Conservation (phyloP, 2,797 vertebrate genomes). For the Nasua narica region DNA sequence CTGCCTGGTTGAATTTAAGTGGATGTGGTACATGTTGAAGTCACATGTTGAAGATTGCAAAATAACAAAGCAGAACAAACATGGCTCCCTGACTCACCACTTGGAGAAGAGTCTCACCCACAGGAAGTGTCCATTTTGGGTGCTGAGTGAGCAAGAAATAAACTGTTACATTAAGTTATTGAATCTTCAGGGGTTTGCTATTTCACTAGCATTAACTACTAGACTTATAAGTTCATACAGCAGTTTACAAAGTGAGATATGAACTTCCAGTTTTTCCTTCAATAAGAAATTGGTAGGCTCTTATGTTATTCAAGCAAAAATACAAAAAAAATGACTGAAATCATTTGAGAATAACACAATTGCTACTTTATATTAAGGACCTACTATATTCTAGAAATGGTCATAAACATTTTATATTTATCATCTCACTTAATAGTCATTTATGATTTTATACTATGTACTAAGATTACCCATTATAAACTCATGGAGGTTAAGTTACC, state of each 20-base stretch:
- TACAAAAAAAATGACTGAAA: neutral
- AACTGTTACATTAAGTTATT: neutral
- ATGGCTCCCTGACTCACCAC: neutral
- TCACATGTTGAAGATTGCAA: neutral
- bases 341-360: neutral
- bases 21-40: neutral
- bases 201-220: neutral
- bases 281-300: neutral
- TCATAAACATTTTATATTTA: neutral
- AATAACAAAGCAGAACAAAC: neutral
- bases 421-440: neutral
- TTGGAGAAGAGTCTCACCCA: neutral
- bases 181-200: neutral
- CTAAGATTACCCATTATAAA: neutral
- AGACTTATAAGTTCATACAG: neutral
- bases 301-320: conserved; percentile 6
- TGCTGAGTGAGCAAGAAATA: neutral
- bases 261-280: neutral
- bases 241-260: neutral
- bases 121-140: neutral
- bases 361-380: neutral
- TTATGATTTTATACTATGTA: neutral
- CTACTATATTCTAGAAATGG: neutral
- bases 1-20: neutral
- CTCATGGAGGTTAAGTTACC: neutral